Evolutionary conservation across 2,113 vertebrate species (phyloP).

Genomic region (Pteruthius melanotis): DNA sequence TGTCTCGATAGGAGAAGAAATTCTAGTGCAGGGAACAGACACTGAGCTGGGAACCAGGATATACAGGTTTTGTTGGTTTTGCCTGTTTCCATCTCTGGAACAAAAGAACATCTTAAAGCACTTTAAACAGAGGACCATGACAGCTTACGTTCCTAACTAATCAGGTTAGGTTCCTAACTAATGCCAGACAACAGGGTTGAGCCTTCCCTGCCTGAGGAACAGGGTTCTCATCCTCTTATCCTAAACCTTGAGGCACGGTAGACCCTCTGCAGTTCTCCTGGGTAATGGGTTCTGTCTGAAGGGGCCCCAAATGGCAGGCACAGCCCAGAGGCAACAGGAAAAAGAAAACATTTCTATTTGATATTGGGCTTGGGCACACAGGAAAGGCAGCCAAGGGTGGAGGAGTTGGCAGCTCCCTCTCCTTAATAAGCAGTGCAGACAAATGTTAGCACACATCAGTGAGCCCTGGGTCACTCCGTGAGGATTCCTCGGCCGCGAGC

Average conservation of each 20-base stretch:
- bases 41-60: not conserved
- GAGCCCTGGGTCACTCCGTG: not conserved
- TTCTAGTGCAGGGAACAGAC: not conserved
- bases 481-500: accelerated
- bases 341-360: not conserved
- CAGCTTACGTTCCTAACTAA: not conserved
- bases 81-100: not conserved
- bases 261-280: not conserved
- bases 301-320: not conserved
- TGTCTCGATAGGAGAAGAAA: not conserved
- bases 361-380: not conserved
- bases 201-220: not conserved
- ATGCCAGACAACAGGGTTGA: not conserved
- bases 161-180: not conserved
- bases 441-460: not conserved
- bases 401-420: not conserved
- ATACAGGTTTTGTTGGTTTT: not conserved
- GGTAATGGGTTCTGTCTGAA: not conserved
- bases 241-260: not conserved
- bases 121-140: not conserved
- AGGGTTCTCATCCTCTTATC: not conserved
- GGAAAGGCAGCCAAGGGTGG: not conserved
- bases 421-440: not conserved
- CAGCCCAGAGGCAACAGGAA: not conserved
- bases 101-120: not conserved